Evolutionary conservation across 2,113 vertebrate species (phyloP).

Genomic region (Camelus dromedarius): DNA sequence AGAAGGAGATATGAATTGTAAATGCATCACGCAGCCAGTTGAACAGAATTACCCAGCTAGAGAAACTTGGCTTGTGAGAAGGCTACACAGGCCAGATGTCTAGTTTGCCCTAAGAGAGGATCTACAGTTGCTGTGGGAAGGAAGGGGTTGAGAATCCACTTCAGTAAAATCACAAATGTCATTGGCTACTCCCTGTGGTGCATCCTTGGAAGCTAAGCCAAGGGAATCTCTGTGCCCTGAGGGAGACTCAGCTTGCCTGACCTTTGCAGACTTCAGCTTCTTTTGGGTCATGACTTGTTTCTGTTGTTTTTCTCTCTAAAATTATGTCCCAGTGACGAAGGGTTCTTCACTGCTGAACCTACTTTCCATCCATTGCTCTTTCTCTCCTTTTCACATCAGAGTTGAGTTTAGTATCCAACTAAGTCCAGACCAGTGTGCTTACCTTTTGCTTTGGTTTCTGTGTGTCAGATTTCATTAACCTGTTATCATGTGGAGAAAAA

Average conservation of each 20-base stretch:
- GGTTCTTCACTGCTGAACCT: background rate
- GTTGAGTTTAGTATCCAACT: background rate
- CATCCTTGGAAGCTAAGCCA: background rate
- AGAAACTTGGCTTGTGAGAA: conserved; percentile 59
- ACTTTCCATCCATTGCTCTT: background rate
- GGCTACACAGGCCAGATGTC: conserved; percentile 39
- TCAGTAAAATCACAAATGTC: background rate
- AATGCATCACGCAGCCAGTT: conserved; percentile 63
- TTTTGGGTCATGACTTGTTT: background rate
- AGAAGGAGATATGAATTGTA: conserved; percentile 74
- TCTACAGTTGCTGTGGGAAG: background rate
- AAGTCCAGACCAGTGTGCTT: background rate
- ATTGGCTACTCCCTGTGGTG: background rate
- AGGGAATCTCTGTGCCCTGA: background rate
- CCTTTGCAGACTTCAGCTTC: background rate
- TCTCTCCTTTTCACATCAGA: background rate
- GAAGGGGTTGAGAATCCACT: background rate
- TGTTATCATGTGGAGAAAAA: background rate
- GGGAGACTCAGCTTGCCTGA: background rate
- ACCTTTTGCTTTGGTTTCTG: background rate
- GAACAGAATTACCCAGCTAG: conserved; percentile 50
- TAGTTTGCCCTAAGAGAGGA: background rate
- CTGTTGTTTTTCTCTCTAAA: conserved; percentile 18
- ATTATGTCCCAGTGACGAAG: background rate
- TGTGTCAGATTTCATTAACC: background rate